Conservation (phyloP, 2,888 invertebrate genomes). For the Stenichneumon culpator region DNA sequence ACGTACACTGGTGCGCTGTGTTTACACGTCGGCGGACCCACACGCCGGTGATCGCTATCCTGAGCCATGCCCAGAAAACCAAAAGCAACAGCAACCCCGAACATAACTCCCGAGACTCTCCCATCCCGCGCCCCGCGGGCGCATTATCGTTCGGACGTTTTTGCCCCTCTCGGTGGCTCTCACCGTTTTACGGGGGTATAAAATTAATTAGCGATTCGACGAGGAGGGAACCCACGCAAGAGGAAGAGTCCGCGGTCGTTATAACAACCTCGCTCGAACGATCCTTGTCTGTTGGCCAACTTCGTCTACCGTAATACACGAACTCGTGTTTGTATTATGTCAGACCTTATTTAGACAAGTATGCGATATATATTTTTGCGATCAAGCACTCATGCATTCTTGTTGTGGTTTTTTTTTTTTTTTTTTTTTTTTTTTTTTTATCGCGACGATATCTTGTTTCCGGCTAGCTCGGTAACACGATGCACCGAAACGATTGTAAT, state of each 20-base stretch:
- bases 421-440: neutral
- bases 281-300: constrained; percentile 59
- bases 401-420: neutral
- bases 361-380: constrained; percentile 60
- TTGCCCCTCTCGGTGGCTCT: constrained; percentile 49
- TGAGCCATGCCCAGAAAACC: constrained; percentile 17
- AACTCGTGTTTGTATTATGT: constrained; percentile 33
- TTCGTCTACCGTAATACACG: constrained; percentile 56
- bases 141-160: constrained; percentile 64
- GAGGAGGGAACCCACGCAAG: constrained; percentile 35
- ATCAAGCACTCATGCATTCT: neutral
- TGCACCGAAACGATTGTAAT: neutral
- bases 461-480: constrained; percentile 2
- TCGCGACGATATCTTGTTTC: constrained; percentile 13
- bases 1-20: constrained; percentile 24
- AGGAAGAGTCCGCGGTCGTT: constrained; percentile 64
- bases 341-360: constrained; percentile 40
- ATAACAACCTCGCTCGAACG: constrained; percentile 68
- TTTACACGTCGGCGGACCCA: constrained; percentile 37
- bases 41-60: constrained; percentile 31
- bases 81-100: constrained; percentile 35
- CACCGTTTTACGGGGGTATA: constrained; percentile 76
- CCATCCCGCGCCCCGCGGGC: constrained; percentile 55
- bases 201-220: constrained; percentile 78
- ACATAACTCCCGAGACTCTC: constrained; percentile 60